Conservation (phyloP, 2,113 vertebrate species). For the Synchiropus splendidus region DNA sequence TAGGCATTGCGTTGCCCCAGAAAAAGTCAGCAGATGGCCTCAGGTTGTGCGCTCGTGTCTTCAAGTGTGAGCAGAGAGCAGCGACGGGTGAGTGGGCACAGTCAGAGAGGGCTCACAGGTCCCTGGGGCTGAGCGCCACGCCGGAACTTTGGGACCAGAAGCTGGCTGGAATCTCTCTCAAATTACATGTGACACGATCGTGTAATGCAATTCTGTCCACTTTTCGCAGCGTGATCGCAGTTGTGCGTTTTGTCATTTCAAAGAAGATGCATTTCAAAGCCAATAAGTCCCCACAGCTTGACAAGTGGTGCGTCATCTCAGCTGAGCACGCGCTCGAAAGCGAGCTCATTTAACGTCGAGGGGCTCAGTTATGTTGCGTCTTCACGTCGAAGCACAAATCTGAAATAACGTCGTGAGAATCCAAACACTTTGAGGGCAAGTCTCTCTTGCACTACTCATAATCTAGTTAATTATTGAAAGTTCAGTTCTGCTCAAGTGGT, state of each 20-base stretch:
- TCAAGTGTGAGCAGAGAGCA: conserved; percentile 31
- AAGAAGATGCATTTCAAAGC: conserved; percentile 40
- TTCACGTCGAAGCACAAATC: too few relatives aligned
- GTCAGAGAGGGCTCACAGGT: conserved; percentile 14
- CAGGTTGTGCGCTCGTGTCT: conserved; percentile 23
- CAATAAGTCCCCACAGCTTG: conserved; percentile 24
- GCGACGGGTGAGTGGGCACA: conserved; percentile 31
- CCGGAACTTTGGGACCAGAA: conserved; percentile 26
- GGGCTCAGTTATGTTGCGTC: too few relatives aligned
- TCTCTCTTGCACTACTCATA: too few relatives aligned
- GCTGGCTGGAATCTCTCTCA: conserved; percentile 26
- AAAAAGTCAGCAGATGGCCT: conserved; percentile 53
- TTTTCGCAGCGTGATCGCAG: conserved; percentile 33
- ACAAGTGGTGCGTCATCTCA: conserved; percentile 32
- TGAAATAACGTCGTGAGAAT: too few relatives aligned
- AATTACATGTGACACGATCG: conserved; percentile 12
- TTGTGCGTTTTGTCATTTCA: conserved; percentile 28
- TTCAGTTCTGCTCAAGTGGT: too few relatives aligned
- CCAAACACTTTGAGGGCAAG: too few relatives aligned
- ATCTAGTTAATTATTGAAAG: too few relatives aligned
- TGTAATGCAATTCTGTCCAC: conserved; percentile 22
- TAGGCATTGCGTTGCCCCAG: conserved; percentile 20
- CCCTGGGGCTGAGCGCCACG: conserved; percentile 26
- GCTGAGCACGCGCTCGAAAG: conserved; percentile 33
- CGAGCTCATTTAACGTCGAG: conserved; percentile 22